Percentiles rank a stretch among this genome's conserved stretches.
These are phyloP conservation scores for Belgica antarctica DNA, from an alignment of 2,888 invertebrate genomes.

Conservation along the genomic window DNA sequence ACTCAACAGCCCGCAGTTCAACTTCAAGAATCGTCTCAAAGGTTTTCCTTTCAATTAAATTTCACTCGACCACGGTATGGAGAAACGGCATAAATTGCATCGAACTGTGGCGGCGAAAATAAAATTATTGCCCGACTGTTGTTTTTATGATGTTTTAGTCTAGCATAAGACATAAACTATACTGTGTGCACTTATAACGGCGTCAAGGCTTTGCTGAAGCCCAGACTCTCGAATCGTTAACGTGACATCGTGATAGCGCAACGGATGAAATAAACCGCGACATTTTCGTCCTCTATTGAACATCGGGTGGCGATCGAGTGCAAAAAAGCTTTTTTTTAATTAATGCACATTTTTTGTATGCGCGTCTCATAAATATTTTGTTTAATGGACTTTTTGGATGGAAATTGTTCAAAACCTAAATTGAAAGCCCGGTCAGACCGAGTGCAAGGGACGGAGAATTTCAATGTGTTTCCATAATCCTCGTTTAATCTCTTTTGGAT, in stretches of 20 bases:
- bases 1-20: too few species aligned
- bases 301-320: background rate
- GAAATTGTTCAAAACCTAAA: conserved; percentile 15
- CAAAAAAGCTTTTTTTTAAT: background rate
- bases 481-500: conserved; percentile 1
- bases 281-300: background rate
- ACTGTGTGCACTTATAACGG: background rate
- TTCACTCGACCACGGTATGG: background rate
- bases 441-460: background rate
- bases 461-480: background rate
- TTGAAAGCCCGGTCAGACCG: background rate
- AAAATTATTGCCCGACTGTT: background rate
- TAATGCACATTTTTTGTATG: background rate
- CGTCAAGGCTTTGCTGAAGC: background rate
- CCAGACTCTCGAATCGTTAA: background rate
- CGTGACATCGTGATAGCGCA: background rate
- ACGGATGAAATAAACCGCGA: too few species aligned
- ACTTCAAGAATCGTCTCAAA: too few species aligned
- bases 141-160: conserved; percentile 6
- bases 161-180: background rate
- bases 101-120: background rate
- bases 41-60: background rate
- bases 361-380: too few species aligned
- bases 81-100: conserved; percentile 9
- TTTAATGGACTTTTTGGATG: background rate